A percentile compares a stretch with the other conserved stretches of the same genome.
phyloP scores from a whole-genome alignment of 2,888 invertebrate species.

The Watsonalla cultraria region DNA sequence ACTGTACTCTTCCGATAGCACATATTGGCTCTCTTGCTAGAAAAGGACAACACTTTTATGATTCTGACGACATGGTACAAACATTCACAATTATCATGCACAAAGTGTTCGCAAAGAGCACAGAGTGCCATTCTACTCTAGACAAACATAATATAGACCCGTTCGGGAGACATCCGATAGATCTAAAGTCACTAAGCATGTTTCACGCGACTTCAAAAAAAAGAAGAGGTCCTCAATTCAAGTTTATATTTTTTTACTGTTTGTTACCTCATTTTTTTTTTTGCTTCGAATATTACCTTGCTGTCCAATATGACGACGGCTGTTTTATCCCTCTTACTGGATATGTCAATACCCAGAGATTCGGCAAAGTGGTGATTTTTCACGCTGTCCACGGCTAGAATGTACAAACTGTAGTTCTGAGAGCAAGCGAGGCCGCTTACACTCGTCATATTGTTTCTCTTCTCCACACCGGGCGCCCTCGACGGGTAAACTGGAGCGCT shows the following conservation, averaged over 20 bases:
- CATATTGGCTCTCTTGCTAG: slow-evolving; percentile 84
- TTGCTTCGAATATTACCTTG: slow-evolving; percentile 65
- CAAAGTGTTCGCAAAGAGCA: too few species aligned
- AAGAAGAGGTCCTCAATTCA: too few species aligned
- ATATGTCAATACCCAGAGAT: slow-evolving; percentile 84
- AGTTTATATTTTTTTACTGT: too few species aligned
- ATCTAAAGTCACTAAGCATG: not conserved
- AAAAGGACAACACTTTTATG: slow-evolving; percentile 24
- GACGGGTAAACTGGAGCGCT: slow-evolving; percentile 51
- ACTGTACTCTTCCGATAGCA: slow-evolving; percentile 75
- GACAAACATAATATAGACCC: too few species aligned
- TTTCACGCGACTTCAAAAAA: too few species aligned
- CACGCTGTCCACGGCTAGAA: slow-evolving; percentile 85
- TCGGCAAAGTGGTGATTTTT: slow-evolving; percentile 86
- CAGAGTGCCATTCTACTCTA: too few species aligned
- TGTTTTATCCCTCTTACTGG: slow-evolving; percentile 79
- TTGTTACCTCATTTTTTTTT: not conserved
- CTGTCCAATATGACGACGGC: slow-evolving; percentile 85
- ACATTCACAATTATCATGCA: too few species aligned
- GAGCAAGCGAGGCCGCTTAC: slow-evolving; percentile 71
- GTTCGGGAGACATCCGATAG: too few species aligned
- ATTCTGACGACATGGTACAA: too few species aligned
- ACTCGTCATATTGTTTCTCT: slow-evolving; percentile 38
- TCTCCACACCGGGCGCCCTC: slow-evolving; percentile 24
- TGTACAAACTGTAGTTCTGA: slow-evolving; percentile 52